Base-by-base conservation (phyloP, 1,140 invertebrate species). In the Conus betulinus region DNA sequence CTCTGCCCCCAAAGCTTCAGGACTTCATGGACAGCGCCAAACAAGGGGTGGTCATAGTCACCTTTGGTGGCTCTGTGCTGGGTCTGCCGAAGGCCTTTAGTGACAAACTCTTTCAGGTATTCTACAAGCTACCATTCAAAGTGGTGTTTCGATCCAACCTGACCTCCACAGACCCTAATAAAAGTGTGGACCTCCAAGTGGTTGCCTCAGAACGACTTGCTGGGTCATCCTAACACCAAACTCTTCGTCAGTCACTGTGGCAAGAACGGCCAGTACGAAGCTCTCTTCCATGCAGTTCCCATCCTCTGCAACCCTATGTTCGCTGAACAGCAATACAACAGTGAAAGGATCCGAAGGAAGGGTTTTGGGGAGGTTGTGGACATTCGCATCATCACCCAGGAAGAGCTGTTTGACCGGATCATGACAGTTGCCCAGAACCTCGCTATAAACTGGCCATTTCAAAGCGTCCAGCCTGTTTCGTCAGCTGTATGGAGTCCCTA, bases 251-350 rank as follows among this genome's bases (percentile, higher is more conserved):
- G 90, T 10, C 93, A 93, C 55, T 93, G 93, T 89, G 92, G 92
- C 5, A 92, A 90, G 55, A 92, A 91, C 84, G 90, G 91, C 27
- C 79, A 89, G 11, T 92, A 91, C 85, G 92, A 93, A 81, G 90
- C 90, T 39, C 83, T 92, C 0, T 93, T 91, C 81, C 91, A 92
- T 82, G 92, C 89, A 8, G 90, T 93, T 15, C 92, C 93, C 0
- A 87, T 93, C 74, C 87, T 98, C 8, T 96, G 96, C 13, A 96
- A 97, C 91, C 97, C 97, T 11, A 94, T 97, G 87, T 90, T 89
- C 27, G 8, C 11, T 52, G 78, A 79, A 10, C 78, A 79, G 78
- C 20, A 10, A 5, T 79, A 79, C 78, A 79, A 79, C 78, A 52
- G 27, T 51, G 27, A 79, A 52, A 5, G 78, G 27, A 79, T 79